A percentile compares a stretch with the other conserved stretches of the same genome.
These are phyloP conservation scores for Drosophila obscura DNA, from an alignment of 1,140 invertebrate genomes.

Conservation along the genomic window DNA sequence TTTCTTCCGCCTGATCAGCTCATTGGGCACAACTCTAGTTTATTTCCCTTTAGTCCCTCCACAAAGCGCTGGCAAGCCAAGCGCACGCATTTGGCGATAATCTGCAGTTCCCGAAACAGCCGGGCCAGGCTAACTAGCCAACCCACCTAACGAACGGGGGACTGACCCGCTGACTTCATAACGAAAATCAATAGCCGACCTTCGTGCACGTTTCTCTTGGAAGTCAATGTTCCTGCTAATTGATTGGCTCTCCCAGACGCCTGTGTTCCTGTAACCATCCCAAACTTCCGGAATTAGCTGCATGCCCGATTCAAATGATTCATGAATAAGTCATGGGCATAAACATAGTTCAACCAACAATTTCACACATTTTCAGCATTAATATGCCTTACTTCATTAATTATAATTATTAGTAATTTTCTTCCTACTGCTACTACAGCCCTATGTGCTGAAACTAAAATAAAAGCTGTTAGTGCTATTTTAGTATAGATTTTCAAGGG, in stretches of 20 bases:
- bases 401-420: too few species aligned
- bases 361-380: too few species aligned
- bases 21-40: slow-evolving; percentile 62
- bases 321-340: too few species aligned
- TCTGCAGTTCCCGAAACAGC: slow-evolving; percentile 18
- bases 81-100: slow-evolving; percentile 64
- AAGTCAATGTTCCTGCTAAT: slow-evolving; percentile 63
- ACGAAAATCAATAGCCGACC: slow-evolving; percentile 63
- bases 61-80: slow-evolving; percentile 20
- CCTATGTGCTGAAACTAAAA: too few species aligned
- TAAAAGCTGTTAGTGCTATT: too few species aligned
- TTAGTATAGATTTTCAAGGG: not conserved
- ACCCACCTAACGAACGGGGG: slow-evolving; percentile 16
- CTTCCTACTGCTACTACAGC: too few species aligned
- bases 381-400: too few species aligned
- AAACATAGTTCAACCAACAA: too few species aligned
- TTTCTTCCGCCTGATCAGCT: slow-evolving; percentile 77
- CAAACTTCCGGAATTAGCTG: too few species aligned
- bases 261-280: too few species aligned
- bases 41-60: slow-evolving; percentile 1
- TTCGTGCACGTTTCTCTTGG: slow-evolving; percentile 3
- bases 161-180: slow-evolving; percentile 40
- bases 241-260: slow-evolving; percentile 6
- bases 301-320: too few species aligned
- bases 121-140: slow-evolving; percentile 17